A percentile compares a stretch with the other conserved stretches of the same genome.
Conservation (phyloP, 2,113 vertebrate genomes). For the Malurus elegans region DNA sequence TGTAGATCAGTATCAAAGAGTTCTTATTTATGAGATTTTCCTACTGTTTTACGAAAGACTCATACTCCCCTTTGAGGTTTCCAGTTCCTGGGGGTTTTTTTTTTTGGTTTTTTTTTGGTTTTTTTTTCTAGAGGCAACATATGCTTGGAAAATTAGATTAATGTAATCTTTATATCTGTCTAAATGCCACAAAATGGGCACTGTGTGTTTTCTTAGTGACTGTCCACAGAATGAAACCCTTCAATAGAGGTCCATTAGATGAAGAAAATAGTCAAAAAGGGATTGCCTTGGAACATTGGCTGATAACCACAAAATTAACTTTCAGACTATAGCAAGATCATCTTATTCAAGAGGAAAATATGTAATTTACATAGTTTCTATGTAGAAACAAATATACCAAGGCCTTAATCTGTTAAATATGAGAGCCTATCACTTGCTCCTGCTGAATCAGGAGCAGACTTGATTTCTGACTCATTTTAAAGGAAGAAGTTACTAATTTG, state of each 20-base stretch:
- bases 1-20: background rate
- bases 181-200: background rate
- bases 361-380: background rate
- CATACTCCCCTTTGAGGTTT: background rate
- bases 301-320: background rate
- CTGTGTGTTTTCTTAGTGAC: background rate
- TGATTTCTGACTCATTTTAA: background rate
- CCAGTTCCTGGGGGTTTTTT: background rate
- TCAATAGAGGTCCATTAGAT: background rate
- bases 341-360: background rate
- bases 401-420: background rate
- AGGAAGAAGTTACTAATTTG: background rate
- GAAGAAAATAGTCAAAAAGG: background rate
- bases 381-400: background rate
- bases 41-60: slow-evolving; percentile 20
- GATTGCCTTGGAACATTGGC: background rate
- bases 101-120: background rate
- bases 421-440: background rate
- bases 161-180: slow-evolving; percentile 18
- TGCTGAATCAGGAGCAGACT: background rate
- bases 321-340: background rate
- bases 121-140: background rate
- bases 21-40: background rate
- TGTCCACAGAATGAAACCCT: background rate
- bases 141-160: slow-evolving; percentile 55